Base-by-base conservation (phyloP, 2,113 vertebrate genomes). In the Syngnathus typhle region DNA sequence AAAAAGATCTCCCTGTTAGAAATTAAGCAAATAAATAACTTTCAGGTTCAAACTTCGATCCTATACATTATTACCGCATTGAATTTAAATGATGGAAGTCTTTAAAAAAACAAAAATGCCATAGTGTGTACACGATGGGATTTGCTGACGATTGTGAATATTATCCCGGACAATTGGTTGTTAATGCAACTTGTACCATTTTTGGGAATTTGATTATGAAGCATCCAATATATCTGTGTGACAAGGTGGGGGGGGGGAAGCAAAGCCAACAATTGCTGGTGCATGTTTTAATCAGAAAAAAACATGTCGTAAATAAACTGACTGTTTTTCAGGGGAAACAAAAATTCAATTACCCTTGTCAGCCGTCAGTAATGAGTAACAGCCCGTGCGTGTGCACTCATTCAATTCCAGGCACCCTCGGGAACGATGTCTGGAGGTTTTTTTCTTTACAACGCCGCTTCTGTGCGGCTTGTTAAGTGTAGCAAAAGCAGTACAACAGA, bases 301-400 rank as follows among this genome's bases (percentile, higher is more conserved):
- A 69, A 38, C 64, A 74, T 21, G 56, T 80, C 78, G 74, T 81
- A 83, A 86, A 89, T 87, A 85, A 85, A 80, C 21, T 12, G 67
- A 85, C 82, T 80, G 76, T 73, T 84, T 83, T 79, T 67, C 21
- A 74, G 73, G 37, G 37, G 76, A 75, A 76, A 27, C 23, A 55
- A 55, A 73, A 87, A 90, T 88, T 79, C 72, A 89, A 89, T 89
- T 86, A 81, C 77, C 79, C 68, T 77, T 74, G 81, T 85, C 80
- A 84, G 72, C 76, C 74, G 58, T 66, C 72, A 65, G 83, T 87
- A 88, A 88, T 87, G 84, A 89, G 75, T 84, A 82, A 87, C 87
- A 86, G 79, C 69, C 74, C 82, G 75, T 72, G 85, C 81, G 81
- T 78, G 81, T 78, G 81, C 81, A 84, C 85, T 86, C 76, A 83